phyloP scores from a whole-genome alignment of 2,797 vertebrate genomes.

The Rhinella marina region DNA sequence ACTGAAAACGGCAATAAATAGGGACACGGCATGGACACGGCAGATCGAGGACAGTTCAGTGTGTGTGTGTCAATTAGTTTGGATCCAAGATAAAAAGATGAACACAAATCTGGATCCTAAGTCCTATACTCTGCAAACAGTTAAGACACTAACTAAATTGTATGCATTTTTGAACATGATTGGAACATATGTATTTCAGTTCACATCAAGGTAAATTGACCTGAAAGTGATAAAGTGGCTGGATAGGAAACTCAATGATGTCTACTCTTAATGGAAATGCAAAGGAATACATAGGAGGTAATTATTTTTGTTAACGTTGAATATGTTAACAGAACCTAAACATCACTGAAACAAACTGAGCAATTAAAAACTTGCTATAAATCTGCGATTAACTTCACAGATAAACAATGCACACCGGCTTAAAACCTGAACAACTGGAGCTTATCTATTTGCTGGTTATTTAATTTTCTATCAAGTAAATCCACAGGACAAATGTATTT shows the following conservation, averaged over 20 bases:
- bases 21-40: too few species aligned
- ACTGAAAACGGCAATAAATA: too few species aligned
- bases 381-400: not conserved
- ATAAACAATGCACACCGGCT: not conserved
- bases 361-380: not conserved
- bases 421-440: not conserved
- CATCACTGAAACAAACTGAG: not conserved
- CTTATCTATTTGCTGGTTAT: not conserved
- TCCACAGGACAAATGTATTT: constrained; percentile 23
- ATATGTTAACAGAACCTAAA: not conserved
- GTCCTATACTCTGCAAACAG: too few species aligned
- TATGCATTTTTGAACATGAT: not conserved
- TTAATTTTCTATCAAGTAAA: not conserved
- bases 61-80: too few species aligned
- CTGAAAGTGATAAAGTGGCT: not conserved
- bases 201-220: not conserved
- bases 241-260: not conserved
- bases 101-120: too few species aligned
- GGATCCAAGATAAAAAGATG: too few species aligned
- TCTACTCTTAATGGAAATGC: not conserved
- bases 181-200: not conserved
- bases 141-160: not conserved
- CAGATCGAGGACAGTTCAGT: too few species aligned
- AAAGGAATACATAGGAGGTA: not conserved
- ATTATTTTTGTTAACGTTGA: not conserved